Base-by-base conservation (phyloP, 2,797 vertebrate species). In the Caiman crocodilus region DNA sequence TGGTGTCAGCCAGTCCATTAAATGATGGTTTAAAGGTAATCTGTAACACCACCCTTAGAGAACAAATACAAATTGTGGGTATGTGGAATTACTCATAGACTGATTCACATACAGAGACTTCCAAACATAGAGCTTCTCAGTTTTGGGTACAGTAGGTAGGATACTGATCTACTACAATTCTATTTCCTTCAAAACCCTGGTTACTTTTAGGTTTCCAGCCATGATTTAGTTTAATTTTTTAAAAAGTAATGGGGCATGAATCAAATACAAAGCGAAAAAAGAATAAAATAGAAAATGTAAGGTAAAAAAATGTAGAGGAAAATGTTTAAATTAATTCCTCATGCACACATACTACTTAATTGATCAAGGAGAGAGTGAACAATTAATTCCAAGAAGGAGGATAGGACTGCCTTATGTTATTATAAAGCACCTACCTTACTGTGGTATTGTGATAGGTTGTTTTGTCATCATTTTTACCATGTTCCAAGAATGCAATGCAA, bases 181-280 rank as follows among this genome's bases (percentile, higher is more conserved):
- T 35, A 69, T 69, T 69, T 32, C 30, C n/a, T 87, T 93, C 16
- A 90, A 81, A 56, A 90, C 56, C 71, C 88, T 35, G 35, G 74
- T n/a, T 92, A 88, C 88, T 95, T 94, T 93, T 76, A 94, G 79
- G 28, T 79, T 81, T 61, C 15, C 50, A 79, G 16, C 15, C 56
- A 83, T 87, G 91, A 88, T 91, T 94, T 83, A 63, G 90, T 94
- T 92, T 93, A 92, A 92, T 94, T 93, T 42, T 42, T 65, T 56
- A 87, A 69, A 23, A 86, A 13, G n/a, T 63, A 7, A 9, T 14
- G 7, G 35, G 84, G 17, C 28, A 82, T 57, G n/a, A 89, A 90
- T 92, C 80, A 91, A 73, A 42, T 82, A 87, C 26, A 81, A 74
- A 93, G 59, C 15, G 14, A 18, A 32, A 26, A 16, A 35, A 21